Percentiles rank a stretch among this genome's conserved stretches.
Evolutionary conservation across 1,140 invertebrate genomes (phyloP).

Genomic region (Hycleus cichorii): DNA sequence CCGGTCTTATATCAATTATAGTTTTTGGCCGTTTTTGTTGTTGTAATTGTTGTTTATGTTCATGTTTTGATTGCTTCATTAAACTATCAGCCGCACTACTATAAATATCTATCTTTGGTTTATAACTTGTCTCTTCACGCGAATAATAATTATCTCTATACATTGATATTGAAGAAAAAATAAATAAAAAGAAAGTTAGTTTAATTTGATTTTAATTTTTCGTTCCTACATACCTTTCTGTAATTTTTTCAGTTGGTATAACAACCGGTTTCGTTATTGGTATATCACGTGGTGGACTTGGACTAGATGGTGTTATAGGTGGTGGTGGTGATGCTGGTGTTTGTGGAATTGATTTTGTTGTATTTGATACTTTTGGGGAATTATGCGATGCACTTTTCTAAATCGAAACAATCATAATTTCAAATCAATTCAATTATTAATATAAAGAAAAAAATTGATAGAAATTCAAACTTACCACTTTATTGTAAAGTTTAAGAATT

Average conservation of each 20-base stretch:
- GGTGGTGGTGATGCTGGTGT: background rate
- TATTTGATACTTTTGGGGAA: background rate
- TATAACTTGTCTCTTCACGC: background rate
- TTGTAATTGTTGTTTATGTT: background rate
- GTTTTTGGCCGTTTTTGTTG: background rate
- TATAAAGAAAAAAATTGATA: background rate
- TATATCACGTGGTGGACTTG: conserved; percentile 37
- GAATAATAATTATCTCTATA: background rate
- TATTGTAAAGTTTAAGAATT: conserved; percentile 52
- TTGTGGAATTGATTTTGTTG: background rate
- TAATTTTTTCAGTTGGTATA: conserved; percentile 41
- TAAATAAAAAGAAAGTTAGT: background rate
- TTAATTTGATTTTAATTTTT: background rate
- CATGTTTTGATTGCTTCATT: background rate
- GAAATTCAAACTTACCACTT: conserved; percentile 47
- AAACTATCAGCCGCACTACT: conserved; percentile 26
- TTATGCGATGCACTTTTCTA: conserved; percentile 4
- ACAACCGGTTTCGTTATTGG: conserved; percentile 31
- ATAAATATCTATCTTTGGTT: conserved; percentile 28
- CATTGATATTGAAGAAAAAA: background rate
- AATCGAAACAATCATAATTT: background rate
- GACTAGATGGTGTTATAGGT: conserved; percentile 9
- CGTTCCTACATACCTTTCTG: background rate
- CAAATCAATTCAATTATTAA: background rate
- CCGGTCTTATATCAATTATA: conserved; percentile 15